Evolutionary conservation across 2,888 invertebrate species (phyloP).

Genomic region (Eupithecia subumbrata): DNA sequence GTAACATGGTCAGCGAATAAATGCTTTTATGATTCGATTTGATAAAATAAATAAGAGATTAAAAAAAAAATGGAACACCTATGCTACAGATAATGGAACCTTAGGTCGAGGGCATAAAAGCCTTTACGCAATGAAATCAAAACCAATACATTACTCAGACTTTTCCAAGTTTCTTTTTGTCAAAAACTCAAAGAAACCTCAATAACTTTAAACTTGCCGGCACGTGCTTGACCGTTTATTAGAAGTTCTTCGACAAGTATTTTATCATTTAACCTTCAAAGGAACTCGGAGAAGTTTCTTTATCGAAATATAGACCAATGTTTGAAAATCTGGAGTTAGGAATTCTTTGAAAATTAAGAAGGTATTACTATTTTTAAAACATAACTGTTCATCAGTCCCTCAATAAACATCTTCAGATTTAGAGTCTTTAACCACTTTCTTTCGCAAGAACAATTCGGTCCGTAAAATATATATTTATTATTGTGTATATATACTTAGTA

Average conservation of each 20-base stretch:
- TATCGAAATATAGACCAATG: constrained; percentile 68
- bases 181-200: constrained; percentile 17
- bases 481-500: no score
- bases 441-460: no score
- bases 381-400: no score
- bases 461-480: no score
- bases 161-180: constrained; percentile 1
- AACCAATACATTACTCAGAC: background rate
- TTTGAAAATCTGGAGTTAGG: constrained; percentile 8
- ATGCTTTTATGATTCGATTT: no score
- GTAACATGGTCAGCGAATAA: no score
- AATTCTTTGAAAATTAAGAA: background rate
- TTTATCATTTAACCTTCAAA: constrained; percentile 74
- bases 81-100: no score
- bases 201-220: constrained; percentile 11
- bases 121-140: background rate
- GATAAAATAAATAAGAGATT: no score
- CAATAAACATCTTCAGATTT: no score
- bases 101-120: background rate
- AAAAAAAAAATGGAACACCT: no score
- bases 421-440: no score
- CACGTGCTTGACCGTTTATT: constrained; percentile 23
- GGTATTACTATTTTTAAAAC: background rate
- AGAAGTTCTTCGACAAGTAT: constrained; percentile 47
- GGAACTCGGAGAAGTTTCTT: constrained; percentile 68